Conservation (phyloP, 2,888 invertebrate species). For the Suillia variegata region DNA sequence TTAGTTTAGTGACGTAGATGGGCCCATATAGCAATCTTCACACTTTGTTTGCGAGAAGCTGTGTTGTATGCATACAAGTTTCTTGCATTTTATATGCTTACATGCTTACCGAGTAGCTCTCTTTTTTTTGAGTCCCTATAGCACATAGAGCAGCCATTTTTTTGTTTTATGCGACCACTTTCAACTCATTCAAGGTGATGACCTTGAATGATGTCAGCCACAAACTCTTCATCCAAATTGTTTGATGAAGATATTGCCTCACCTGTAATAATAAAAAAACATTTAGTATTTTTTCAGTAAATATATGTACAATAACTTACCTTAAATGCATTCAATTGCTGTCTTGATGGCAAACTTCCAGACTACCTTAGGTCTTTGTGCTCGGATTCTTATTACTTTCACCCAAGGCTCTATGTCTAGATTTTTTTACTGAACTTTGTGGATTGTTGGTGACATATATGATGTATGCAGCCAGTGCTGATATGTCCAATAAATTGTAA, state of each 20-base stretch:
- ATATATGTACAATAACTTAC: neutral
- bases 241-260: too few species aligned
- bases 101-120: too few species aligned
- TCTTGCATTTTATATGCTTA: too few species aligned
- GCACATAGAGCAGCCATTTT: too few species aligned
- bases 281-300: too few species aligned
- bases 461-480: too few species aligned
- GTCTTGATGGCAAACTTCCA: neutral
- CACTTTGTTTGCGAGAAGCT: neutral
- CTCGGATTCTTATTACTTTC: neutral
- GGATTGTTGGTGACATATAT: neutral
- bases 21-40: neutral
- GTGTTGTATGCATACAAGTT: neutral
- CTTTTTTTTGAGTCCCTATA: too few species aligned
- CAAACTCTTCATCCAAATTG: too few species aligned
- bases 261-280: too few species aligned
- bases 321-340: neutral
- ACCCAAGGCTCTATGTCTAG: neutral
- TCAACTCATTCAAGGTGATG: too few species aligned
- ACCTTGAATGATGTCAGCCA: too few species aligned
- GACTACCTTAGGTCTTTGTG: neutral
- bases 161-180: too few species aligned
- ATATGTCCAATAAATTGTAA: constrained; percentile 18
- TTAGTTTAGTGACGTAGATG: neutral
- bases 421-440: neutral